Conservation (phyloP, 2,113 vertebrate species). For the Sturnus vulgaris region DNA sequence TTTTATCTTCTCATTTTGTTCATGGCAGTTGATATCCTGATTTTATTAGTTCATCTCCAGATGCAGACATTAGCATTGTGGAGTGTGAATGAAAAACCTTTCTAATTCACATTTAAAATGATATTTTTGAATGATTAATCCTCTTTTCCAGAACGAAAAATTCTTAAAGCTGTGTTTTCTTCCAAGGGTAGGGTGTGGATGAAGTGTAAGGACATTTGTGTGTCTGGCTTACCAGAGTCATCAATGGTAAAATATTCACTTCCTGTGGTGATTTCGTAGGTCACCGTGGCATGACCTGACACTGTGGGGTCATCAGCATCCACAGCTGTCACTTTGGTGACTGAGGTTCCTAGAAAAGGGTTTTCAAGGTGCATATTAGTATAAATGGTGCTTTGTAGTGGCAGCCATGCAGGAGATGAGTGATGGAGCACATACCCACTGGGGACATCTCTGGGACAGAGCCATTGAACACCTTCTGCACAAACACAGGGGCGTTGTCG, state of each 20-base stretch:
- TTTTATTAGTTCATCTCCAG: not conserved
- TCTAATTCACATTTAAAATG: not conserved
- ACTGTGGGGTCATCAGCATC: conserved; percentile 90
- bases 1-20: not conserved
- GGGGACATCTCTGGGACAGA: conserved; percentile 85
- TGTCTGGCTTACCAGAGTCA: conserved; percentile 72
- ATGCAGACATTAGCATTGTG: not conserved
- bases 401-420: not conserved
- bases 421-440: conserved; percentile 69
- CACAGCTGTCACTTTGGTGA: conserved; percentile 80
- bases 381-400: not conserved
- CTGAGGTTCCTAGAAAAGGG: conserved; percentile 75
- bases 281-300: conserved; percentile 77
- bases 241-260: conserved; percentile 81
- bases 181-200: not conserved
- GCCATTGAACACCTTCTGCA: conserved; percentile 70
- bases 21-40: not conserved
- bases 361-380: not conserved
- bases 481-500: conserved; percentile 87
- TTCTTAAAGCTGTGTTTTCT: not conserved
- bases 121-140: not conserved
- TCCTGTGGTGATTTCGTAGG: conserved; percentile 77
- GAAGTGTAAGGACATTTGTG: not conserved
- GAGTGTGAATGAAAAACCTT: not conserved
- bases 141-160: not conserved